These are phyloP conservation scores for Conopomorpha cramerella DNA, from an alignment of 1,140 invertebrate genomes.

Conservation along the genomic window DNA sequence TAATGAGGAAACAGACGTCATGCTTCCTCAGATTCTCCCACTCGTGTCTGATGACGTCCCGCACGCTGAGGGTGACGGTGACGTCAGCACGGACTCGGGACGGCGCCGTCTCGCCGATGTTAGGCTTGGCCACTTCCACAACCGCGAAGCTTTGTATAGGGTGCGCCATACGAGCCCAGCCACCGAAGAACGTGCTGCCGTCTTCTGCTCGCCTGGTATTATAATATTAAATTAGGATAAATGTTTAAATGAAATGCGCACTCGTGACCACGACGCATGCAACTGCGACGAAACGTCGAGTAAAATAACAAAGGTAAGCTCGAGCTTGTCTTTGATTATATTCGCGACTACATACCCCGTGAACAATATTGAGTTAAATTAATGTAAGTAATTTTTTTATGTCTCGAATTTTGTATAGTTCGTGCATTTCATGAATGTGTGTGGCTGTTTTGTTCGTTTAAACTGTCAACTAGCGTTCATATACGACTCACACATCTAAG, in stretches of 20 bases:
- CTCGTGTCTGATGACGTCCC: slow-evolving; percentile 90
- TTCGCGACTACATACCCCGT: too few species aligned
- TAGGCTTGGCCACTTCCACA: slow-evolving; percentile 91
- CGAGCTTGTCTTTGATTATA: too few species aligned
- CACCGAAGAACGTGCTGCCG: slow-evolving; percentile 86
- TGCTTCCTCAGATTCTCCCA: slow-evolving; percentile 97
- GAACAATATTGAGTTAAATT: too few species aligned
- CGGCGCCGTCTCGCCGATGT: slow-evolving; percentile 92
- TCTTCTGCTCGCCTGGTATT: slow-evolving; percentile 80
- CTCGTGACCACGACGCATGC: too few species aligned
- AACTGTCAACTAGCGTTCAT: too few species aligned
- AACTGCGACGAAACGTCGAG: too few species aligned
- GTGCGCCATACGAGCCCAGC: slow-evolving; percentile 98
- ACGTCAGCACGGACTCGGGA: slow-evolving; percentile 94
- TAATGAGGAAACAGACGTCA: slow-evolving; percentile 96
- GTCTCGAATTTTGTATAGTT: too few species aligned
- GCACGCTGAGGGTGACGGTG: slow-evolving; percentile 87
- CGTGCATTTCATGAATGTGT: too few species aligned
- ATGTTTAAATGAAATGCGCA: background rate
- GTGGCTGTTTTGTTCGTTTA: too few species aligned
- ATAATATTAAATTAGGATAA: slow-evolving; percentile 1
- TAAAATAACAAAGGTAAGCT: too few species aligned
- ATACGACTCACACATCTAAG: too few species aligned
- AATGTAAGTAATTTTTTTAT: too few species aligned
- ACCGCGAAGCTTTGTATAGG: slow-evolving; percentile 91